Conservation (phyloP, 2,113 vertebrate species). For the Hemibagrus wyckioides region DNA sequence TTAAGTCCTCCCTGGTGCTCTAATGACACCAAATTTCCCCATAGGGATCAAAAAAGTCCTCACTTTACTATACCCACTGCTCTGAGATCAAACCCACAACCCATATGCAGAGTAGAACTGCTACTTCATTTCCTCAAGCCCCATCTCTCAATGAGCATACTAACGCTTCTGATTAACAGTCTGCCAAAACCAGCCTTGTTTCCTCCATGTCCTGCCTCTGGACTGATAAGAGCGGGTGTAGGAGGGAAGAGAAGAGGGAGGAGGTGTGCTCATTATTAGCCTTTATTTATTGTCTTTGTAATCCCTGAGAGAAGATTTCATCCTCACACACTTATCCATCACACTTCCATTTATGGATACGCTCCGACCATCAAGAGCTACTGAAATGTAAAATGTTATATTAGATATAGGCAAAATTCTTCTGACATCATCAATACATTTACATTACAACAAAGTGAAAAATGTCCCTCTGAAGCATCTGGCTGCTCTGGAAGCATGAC, state of each 20-base stretch:
- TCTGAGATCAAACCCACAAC: background rate
- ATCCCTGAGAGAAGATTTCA: background rate
- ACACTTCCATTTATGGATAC: background rate
- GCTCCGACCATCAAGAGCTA: background rate
- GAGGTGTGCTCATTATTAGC: slow-evolving; percentile 54
- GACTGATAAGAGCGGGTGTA: slow-evolving; percentile 34
- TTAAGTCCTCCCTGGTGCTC: too few species aligned
- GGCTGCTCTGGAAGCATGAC: background rate
- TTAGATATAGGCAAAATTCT: background rate
- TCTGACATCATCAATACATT: background rate
- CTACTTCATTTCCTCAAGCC: background rate
- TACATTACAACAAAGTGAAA: background rate
- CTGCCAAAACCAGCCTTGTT: slow-evolving; percentile 1
- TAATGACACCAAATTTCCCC: too few species aligned
- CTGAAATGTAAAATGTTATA: background rate
- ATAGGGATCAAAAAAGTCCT: too few species aligned
- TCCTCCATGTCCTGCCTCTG: slow-evolving; percentile 36
- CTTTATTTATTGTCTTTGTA: slow-evolving; percentile 56
- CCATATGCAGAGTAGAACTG: background rate
- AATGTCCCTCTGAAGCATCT: background rate
- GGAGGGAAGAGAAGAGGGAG: slow-evolving; percentile 32
- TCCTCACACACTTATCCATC: background rate
- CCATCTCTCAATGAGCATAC: background rate
- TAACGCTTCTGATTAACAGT: slow-evolving; percentile 18
- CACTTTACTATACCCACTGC: background rate